Evolutionary conservation across 2,113 vertebrate species (phyloP).

Genomic region (Neofelis nebulosa): DNA sequence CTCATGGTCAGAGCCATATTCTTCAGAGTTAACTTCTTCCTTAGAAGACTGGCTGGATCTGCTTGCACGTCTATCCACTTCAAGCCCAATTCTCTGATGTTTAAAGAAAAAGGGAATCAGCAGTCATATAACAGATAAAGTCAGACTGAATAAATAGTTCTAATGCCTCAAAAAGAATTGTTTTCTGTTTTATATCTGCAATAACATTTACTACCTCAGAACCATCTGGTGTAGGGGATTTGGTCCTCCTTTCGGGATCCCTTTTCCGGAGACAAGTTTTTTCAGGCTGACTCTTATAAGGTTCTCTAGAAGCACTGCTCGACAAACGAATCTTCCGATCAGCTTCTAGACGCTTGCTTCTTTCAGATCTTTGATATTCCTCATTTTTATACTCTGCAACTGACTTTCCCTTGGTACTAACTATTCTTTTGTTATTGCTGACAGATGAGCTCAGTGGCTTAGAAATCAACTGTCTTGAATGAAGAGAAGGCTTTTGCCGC

Average conservation of each 20-base stretch:
- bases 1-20: slow-evolving; percentile 92
- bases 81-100: slow-evolving; percentile 90
- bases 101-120: slow-evolving; percentile 88
- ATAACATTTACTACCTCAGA: slow-evolving; percentile 87
- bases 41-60: slow-evolving; percentile 93
- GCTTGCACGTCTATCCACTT: slow-evolving; percentile 88
- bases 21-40: slow-evolving; percentile 92
- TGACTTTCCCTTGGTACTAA: slow-evolving; percentile 85
- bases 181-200: slow-evolving; percentile 82
- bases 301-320: slow-evolving; percentile 85
- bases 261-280: slow-evolving; percentile 89
- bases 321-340: slow-evolving; percentile 89
- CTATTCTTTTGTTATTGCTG: slow-evolving; percentile 88
- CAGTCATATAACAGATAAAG: slow-evolving; percentile 78
- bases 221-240: slow-evolving; percentile 88
- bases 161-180: slow-evolving; percentile 78
- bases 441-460: slow-evolving; percentile 88
- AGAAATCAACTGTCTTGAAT: slow-evolving; percentile 90
- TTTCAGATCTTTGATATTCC: slow-evolving; percentile 90
- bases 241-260: slow-evolving; percentile 89
- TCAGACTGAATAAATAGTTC: slow-evolving; percentile 79
- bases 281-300: slow-evolving; percentile 88
- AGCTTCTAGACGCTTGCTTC: slow-evolving; percentile 86
- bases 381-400: slow-evolving; percentile 88
- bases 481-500: slow-evolving; percentile 90